Evolutionary conservation across 1,140 invertebrate species (phyloP).

Genomic region (Drosophila ohnishii): DNA sequence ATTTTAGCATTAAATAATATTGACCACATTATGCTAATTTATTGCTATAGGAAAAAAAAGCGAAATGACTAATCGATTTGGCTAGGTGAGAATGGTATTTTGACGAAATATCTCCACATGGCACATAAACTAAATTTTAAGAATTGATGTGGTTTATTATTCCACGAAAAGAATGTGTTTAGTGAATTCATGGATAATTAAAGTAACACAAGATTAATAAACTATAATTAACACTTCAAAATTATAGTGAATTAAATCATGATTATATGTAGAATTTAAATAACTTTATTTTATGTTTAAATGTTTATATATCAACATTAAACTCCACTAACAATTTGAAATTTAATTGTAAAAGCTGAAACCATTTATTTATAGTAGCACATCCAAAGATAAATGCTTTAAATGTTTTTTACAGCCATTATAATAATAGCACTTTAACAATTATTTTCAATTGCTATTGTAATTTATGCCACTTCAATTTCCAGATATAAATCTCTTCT

Average conservation of each 20-base stretch:
- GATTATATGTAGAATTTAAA: too few relatives aligned
- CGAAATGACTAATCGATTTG: slow-evolving; percentile 45
- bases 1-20: slow-evolving; percentile 52
- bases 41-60: slow-evolving; percentile 5
- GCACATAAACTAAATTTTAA: neutral
- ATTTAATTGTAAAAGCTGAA: neutral
- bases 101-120: slow-evolving; percentile 15
- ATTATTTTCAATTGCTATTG: neutral
- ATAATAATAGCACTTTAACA: neutral
- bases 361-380: neutral
- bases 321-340: too few relatives aligned
- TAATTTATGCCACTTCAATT: neutral
- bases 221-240: neutral
- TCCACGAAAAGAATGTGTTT: neutral
- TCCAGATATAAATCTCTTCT: neutral
- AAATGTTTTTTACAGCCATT: neutral
- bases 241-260: too few relatives aligned
- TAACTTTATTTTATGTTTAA: too few relatives aligned
- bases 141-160: neutral
- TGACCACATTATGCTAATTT: slow-evolving; percentile 57
- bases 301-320: too few relatives aligned
- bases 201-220: neutral
- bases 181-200: neutral
- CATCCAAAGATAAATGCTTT: neutral
- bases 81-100: slow-evolving; percentile 23